phyloP scores from a whole-genome alignment of 2,888 invertebrate genomes.

The Hyposoter didymator region DNA sequence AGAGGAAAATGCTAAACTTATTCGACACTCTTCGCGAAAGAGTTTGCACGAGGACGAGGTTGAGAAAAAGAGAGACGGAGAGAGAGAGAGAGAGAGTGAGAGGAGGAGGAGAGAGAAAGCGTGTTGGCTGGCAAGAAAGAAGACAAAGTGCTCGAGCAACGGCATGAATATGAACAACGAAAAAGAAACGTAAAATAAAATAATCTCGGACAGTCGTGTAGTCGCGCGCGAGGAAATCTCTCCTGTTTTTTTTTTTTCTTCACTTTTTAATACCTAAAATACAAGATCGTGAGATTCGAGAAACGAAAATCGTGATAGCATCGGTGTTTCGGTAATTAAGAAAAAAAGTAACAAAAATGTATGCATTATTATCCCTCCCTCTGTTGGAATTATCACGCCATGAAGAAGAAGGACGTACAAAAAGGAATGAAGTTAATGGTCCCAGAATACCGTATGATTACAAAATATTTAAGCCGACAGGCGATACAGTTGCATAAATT shows the following conservation, averaged over 20 bases:
- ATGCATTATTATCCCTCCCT: constrained; percentile 16
- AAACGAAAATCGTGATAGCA: constrained; percentile 42
- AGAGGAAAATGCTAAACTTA: constrained; percentile 63
- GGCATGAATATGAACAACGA: constrained; percentile 81
- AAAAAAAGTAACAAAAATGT: constrained; percentile 10
- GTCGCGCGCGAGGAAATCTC: constrained; percentile 16
- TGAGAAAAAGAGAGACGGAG: constrained; percentile 47
- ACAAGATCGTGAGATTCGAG: constrained; percentile 10
- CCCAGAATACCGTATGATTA: neutral
- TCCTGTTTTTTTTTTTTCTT: neutral
- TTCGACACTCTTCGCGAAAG: constrained; percentile 59
- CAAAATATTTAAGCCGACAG: neutral
- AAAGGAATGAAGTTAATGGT: neutral
- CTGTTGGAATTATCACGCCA: constrained; percentile 16
- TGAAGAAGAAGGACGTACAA: neutral
- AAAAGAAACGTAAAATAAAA: constrained; percentile 76
- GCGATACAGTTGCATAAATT: neutral
- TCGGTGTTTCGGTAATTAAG: constrained; percentile 35
- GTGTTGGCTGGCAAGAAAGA: constrained; percentile 68
- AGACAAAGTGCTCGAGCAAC: constrained; percentile 76
- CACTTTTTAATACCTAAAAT: constrained; percentile 25
- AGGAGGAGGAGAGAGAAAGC: constrained; percentile 56
- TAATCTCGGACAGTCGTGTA: constrained; percentile 70
- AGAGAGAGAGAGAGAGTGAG: constrained; percentile 64
- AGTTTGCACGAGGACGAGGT: constrained; percentile 49